Evolutionary conservation across 2,888 invertebrate genomes (phyloP).

Genomic region (Cloeon dipterum): DNA sequence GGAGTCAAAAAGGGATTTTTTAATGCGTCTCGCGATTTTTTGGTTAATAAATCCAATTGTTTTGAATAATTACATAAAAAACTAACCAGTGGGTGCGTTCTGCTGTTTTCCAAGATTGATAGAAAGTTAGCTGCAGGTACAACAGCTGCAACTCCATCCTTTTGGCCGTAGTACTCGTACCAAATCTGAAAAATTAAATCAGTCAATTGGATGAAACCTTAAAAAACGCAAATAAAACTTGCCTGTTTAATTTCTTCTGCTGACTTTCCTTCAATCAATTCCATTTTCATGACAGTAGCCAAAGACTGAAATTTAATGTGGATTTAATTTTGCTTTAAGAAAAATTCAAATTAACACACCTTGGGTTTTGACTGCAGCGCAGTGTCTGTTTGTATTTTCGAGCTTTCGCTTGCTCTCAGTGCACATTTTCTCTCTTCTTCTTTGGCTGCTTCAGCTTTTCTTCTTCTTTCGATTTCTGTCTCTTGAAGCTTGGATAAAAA

Average conservation of each 20-base stretch:
- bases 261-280: conserved; percentile 44
- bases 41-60: not conserved
- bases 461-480: conserved; percentile 14
- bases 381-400: too few relatives aligned
- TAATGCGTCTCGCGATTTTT: not conserved
- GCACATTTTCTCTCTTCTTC: too few relatives aligned
- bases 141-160: conserved; percentile 51
- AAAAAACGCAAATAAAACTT: too few relatives aligned
- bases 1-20: not conserved
- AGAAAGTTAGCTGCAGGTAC: conserved; percentile 36
- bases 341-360: not conserved
- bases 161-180: conserved; percentile 55
- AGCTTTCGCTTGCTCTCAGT: too few relatives aligned
- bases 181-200: conserved; percentile 39
- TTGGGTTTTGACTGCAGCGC: conserved; percentile 7
- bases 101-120: conserved; percentile 29
- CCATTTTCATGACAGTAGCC: conserved; percentile 50
- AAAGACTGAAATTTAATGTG: conserved; percentile 22
- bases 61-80: conserved; percentile 1
- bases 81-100: conserved; percentile 28
- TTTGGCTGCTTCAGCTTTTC: conserved; percentile 16
- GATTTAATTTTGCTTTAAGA: conserved; percentile 1
- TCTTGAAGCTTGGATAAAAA: conserved; percentile 38
- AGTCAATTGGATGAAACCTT: too few relatives aligned
- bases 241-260: conserved; percentile 37